phyloP scores from a whole-genome alignment of 2,888 invertebrate species.

The Exephanes ischioxanthus region DNA sequence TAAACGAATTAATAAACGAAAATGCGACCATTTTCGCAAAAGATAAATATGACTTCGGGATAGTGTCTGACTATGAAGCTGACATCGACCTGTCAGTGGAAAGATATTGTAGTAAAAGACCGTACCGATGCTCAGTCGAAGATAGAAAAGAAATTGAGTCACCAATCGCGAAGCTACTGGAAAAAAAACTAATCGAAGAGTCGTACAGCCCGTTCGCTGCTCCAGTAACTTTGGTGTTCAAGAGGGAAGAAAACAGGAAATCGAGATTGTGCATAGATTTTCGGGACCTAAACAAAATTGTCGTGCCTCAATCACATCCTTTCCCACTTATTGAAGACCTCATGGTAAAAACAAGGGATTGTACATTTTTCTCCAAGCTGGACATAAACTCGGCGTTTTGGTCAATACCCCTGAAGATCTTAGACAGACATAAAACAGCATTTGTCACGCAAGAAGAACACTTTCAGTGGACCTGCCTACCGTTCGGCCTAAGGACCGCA shows the following conservation, averaged over 20 bases:
- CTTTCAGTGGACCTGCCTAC: conserved; percentile 69
- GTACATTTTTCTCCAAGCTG: conserved; percentile 58
- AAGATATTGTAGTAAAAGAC: conserved; percentile 50
- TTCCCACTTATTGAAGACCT: conserved; percentile 64
- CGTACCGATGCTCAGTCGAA: conserved; percentile 44
- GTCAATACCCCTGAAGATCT: conserved; percentile 69
- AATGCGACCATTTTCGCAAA: conserved; percentile 70
- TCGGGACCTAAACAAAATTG: conserved; percentile 63
- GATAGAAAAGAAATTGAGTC: conserved; percentile 57
- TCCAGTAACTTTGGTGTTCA: conserved; percentile 45
- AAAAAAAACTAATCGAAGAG: conserved; percentile 60
- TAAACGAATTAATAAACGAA: conserved; percentile 68
- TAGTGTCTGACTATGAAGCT: conserved; percentile 55
- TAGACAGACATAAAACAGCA: conserved; percentile 69
- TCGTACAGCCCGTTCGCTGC: conserved; percentile 56
- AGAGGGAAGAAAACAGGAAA: conserved; percentile 61
- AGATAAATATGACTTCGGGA: conserved; percentile 68
- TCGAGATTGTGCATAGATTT: conserved; percentile 61
- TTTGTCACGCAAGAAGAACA: conserved; percentile 71
- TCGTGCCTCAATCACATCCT: conserved; percentile 23
- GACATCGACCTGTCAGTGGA: conserved; percentile 52
- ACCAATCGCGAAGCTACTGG: conserved; percentile 63
- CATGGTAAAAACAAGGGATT: conserved; percentile 54
- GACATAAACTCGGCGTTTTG: conserved; percentile 74
- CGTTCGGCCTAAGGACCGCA: conserved; percentile 65